Base-by-base conservation (phyloP, 2,113 vertebrate genomes). In the Nestor notabilis region DNA sequence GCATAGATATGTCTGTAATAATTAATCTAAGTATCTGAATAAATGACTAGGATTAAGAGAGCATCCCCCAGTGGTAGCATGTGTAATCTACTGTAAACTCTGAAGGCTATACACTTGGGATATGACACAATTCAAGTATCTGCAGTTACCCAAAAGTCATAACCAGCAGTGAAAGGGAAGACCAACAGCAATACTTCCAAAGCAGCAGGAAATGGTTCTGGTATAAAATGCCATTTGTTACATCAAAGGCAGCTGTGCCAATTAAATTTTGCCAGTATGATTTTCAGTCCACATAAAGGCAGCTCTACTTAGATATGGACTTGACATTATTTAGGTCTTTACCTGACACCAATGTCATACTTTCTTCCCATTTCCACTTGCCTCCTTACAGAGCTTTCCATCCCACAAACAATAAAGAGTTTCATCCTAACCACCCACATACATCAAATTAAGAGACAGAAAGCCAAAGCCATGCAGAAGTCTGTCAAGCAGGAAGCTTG, bases 41-140 rank as follows among this genome's bases (percentile, higher is more conserved):
- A 94, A 96, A 83, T 79, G 33, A 89, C 89, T 83, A 76, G 92
- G 86, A 93, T 95, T 93, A 96, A 75, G 5, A 74, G 33, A 69
- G 56, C 64, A 74, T 94, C 86, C 91, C 85, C 87, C 93, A 82
- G 87, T 50, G 70, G 92, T 71, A 87, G 46, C 53, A 13, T 14
- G 29, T 61, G 72, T 75, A 94, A 71, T 75, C 66, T 88, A n/a
- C 69, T 35, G 25, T 37, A 89, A 95, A 89, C 53, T 83, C 86
- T 28, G 21, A 92, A 87, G 58, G 53, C 64, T 87, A 8, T 4
- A 33, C 4, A 1, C 18, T 50, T 60, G 27, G 50, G 39, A 65
- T 3, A 78, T 37, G 76, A 68, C 39, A 72, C 7, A 35, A 71
- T 6, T 72, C 29, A 68, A 83, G 20, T 9, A 37, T 3, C 52